Evolutionary conservation across 2,888 invertebrate genomes (phyloP).

Genomic region (Drosophila phalerata): DNA sequence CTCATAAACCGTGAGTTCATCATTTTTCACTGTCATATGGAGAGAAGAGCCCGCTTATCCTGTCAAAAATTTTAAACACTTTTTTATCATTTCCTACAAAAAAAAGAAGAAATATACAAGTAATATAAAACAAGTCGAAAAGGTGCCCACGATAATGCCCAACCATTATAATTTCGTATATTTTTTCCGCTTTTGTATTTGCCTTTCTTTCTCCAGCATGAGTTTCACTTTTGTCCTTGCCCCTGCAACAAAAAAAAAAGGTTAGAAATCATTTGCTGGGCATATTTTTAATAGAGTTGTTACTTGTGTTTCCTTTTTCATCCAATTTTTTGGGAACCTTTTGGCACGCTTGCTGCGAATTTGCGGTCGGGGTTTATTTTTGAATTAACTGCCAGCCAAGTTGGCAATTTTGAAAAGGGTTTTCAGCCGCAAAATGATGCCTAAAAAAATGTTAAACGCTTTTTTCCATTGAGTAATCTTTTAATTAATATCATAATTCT

Average conservation of each 20-base stretch:
- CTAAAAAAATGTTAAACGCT: conserved; percentile 14
- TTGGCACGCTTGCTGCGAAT: conserved; percentile 40
- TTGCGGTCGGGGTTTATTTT: conserved; percentile 21
- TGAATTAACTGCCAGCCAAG: conserved; percentile 55
- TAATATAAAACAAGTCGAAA: conserved; percentile 32
- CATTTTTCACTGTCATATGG: conserved; percentile 67
- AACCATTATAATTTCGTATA: conserved; percentile 67
- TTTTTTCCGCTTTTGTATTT: conserved; percentile 35
- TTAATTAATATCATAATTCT: conserved; percentile 72
- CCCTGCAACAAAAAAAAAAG: conserved; percentile 39
- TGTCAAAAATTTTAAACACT: conserved; percentile 68
- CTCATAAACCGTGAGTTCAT: conserved; percentile 43
- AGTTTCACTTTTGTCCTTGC: conserved; percentile 64
- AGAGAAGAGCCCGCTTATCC: conserved; percentile 70
- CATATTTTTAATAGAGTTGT: conserved; percentile 81
- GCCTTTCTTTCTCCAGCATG: conserved; percentile 48
- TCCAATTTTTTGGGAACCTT: conserved; percentile 18
- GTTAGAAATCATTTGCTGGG: conserved; percentile 75
- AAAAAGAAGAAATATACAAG: conserved; percentile 4
- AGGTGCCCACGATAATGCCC: conserved; percentile 64
- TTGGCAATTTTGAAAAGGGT: conserved; percentile 72
- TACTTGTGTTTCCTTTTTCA: conserved; percentile 46
- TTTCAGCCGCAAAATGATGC: conserved; percentile 14
- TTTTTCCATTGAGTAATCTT: conserved; percentile 51
- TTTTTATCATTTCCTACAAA: conserved; percentile 51